Base-by-base conservation (phyloP, 1,140 invertebrate species). In the Brachionus sp. region DNA sequence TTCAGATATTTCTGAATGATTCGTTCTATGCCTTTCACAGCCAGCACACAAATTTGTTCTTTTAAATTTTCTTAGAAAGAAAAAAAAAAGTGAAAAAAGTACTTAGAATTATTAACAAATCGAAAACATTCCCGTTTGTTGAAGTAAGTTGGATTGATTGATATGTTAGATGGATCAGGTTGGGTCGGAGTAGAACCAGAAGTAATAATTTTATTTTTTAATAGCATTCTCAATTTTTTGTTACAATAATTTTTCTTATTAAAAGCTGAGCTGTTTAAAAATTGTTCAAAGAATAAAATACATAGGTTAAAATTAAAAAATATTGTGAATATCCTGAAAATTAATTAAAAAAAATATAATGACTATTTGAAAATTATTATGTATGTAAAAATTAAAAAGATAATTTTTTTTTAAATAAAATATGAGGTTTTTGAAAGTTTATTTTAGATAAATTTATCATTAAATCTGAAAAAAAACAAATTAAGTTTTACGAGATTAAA, bases 61-160 rank as follows among this genome's bases (percentile, higher is more conserved):
- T 2, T 25, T 2, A 44, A 75, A 75, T 29, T 46, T 39, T 6
- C 5, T 35, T 9, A 10, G 16, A 19, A 39, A 13, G 2, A 39
- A 37, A 37, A 70, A 16, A 19, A 39, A 42, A 39, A 10, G 12
- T 0, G 10, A 7, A 64, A 25, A 66, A 66, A 66, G 29, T 70
- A 70, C 66, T 33, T 70, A n/a, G 66, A n/a, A 39, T 70, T 70
- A 9, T 75, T 35, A 39, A 75, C 70, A 46, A n/a, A 75, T n/a
- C 70, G n/a, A 25, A 75, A n/a, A 39, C 70, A 75, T 25, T 75
- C 42, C 0, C 70, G 39, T 46, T 46, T 75, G 5, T 75, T 75
- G 12, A 75, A 75, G 44, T 75, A 75, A 46, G 70, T 46, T 25
- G 70, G 70, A 44, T 75, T 23, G 2, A n/a, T 12, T 46, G 70